Percentiles rank a stretch among this genome's conserved stretches.
These are phyloP conservation scores for Nasonia giraulti DNA, from an alignment of 1,140 invertebrate genomes.

Conservation along the genomic window DNA sequence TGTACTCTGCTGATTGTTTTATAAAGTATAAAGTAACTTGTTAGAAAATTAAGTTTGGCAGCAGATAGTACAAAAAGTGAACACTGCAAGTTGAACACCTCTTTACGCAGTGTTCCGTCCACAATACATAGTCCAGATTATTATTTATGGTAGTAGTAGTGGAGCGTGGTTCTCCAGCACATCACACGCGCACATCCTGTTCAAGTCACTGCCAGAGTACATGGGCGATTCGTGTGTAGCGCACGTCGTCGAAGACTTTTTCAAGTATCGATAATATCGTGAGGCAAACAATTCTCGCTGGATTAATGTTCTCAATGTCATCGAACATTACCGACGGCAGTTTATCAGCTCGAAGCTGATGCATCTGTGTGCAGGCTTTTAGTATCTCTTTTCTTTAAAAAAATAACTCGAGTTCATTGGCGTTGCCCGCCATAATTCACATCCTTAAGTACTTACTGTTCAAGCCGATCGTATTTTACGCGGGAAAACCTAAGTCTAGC, in stretches of 20 bases:
- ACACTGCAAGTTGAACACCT: constrained; percentile 51
- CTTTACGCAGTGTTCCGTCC: constrained; percentile 30
- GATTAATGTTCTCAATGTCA: not conserved
- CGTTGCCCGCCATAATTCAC: not conserved
- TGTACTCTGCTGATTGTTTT: no score
- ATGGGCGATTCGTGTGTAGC: not conserved
- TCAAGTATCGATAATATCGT: not conserved
- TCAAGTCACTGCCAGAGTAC: constrained; percentile 19
- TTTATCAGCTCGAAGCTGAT: not conserved
- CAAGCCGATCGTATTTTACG: not conserved
- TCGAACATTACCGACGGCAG: not conserved
- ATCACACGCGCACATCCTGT: constrained; percentile 57
- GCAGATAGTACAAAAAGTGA: not conserved
- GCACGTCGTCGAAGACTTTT: not conserved
- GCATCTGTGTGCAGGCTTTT: not conserved
- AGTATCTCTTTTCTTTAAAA: no score
- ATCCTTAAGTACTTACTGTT: not conserved
- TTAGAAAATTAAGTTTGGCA: no score
- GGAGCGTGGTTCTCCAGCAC: constrained; percentile 57
- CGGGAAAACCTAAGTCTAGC: not conserved
- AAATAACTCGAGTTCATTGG: not conserved
- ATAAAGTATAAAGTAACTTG: no score
- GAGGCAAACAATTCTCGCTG: not conserved
- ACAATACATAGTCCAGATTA: constrained; percentile 48
- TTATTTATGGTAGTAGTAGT: constrained; percentile 61